These are phyloP conservation scores for Stigmatopora nigra DNA, from an alignment of 2,113 vertebrate species.

Conservation along the genomic window DNA sequence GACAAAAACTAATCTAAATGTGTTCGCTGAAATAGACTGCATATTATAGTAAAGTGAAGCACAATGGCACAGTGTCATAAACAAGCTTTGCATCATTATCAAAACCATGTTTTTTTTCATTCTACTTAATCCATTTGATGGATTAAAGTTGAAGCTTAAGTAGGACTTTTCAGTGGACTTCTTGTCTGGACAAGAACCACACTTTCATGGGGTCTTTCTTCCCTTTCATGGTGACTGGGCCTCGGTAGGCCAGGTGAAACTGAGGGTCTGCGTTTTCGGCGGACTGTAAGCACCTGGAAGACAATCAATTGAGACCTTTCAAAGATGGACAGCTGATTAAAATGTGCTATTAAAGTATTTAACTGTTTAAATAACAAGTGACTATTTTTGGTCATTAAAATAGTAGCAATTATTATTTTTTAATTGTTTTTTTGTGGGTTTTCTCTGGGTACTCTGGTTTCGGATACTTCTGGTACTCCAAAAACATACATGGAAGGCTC, in stretches of 20 bases:
- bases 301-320: not conserved
- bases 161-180: conserved; percentile 65
- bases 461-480: too few relatives aligned
- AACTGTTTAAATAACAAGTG: too few relatives aligned
- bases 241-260: conserved; percentile 87
- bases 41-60: conserved; percentile 10
- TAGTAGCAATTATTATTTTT: too few relatives aligned
- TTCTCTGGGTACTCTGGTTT: too few relatives aligned
- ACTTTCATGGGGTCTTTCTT: conserved; percentile 99
- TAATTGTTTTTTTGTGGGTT: too few relatives aligned
- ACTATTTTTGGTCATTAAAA: too few relatives aligned
- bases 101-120: conserved; percentile 35
- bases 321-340: too few relatives aligned
- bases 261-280: conserved; percentile 92
- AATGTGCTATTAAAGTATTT: too few relatives aligned
- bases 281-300: conserved; percentile 85
- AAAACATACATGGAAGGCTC: too few relatives aligned
- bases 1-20: not conserved
- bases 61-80: conserved; percentile 3
- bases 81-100: conserved; percentile 10
- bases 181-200: conserved; percentile 87
- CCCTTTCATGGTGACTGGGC: conserved; percentile 95
- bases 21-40: conserved; percentile 9
- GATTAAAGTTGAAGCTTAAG: too few relatives aligned
- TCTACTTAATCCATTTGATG: not conserved